Evolutionary conservation across 1,140 invertebrate genomes (phyloP), one percentile per base, ranked within the genome.

Genomic region (Phymorhynchus buccinoides): DNA sequence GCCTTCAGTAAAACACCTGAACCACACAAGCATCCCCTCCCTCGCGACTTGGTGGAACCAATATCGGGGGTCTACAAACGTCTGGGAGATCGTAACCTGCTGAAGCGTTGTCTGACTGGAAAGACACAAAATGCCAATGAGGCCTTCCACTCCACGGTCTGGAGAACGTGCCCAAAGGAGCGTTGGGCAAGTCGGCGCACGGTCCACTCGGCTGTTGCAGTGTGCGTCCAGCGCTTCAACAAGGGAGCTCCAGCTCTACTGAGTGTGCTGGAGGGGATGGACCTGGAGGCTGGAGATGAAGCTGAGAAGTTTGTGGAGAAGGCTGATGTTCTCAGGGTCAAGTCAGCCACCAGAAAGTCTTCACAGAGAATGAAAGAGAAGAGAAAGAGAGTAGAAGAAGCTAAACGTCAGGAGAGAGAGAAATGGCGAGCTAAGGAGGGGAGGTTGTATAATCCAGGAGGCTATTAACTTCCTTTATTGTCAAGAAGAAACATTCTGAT

Each of bases 71-170:
- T 79, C 77, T 79, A 79, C 77, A 79, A 79, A 18, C 41, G 42
- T 3, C 42, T 79, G 16, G 77, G 77, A 3, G 42, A 79, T 22
- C 77, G 42, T n/a, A 41, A 79, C 16, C 22, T 52, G 9, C n/a
- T 79, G 41, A 12, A n/a, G 6, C 41, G 77, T 7, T 52, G 77
- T 22, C 44, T 79, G 42, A 1, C 42, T 48, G 77, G 42, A 32
- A 79, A 79, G 35, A 79, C 77, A n/a, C 77, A 79, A 52, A 79
- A 79, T 30, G 48, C 77, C 1, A 79, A 79, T n/a, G 75, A 77
- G 75, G 4, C 16, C 9, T 79, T 79, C 32, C 42, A 52, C 35
- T 79, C 77, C 41, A 79, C 27, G n/a, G 27, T 79, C 4, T 52
- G 42, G 77, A 79, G 42, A 52, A 52, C 18, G 1, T 79, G 77